phyloP scores from a whole-genome alignment of 2,113 vertebrate genomes.

The Accipiter virgatus region DNA sequence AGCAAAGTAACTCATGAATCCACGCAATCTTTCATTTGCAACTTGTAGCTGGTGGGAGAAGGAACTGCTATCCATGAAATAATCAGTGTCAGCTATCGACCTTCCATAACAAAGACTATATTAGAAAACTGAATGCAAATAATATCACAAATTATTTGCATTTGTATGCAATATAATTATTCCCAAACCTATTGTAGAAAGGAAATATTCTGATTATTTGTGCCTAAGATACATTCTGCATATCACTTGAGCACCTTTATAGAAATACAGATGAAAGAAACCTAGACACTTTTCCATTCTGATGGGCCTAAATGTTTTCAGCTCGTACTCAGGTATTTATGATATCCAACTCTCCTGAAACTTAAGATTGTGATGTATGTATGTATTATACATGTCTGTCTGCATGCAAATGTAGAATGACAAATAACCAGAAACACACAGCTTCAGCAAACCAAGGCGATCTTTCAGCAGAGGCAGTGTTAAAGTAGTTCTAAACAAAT shows the following conservation, averaged over 20 bases:
- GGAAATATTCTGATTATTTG: background rate
- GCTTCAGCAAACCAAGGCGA: slow-evolving; percentile 37
- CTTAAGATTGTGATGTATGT: background rate
- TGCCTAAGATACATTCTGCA: background rate
- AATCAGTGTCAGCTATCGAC: background rate
- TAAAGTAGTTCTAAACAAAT: slow-evolving; percentile 43
- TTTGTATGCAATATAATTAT: background rate
- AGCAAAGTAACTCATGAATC: background rate
- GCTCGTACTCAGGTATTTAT: background rate
- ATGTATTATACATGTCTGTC: background rate
- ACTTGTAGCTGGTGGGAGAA: background rate
- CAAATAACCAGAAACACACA: slow-evolving; percentile 9
- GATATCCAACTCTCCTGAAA: background rate
- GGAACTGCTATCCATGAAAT: background rate
- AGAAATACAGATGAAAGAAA: slow-evolving; percentile 15
- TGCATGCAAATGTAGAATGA: slow-evolving; percentile 29
- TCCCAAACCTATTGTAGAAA: background rate
- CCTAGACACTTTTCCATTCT: background rate
- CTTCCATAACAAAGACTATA: slow-evolving; percentile 9
- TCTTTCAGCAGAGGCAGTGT: slow-evolving; percentile 44
- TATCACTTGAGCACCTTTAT: background rate
- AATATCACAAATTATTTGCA: background rate
- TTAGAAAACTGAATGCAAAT: background rate
- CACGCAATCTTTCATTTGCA: background rate
- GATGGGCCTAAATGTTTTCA: slow-evolving; percentile 40